These are phyloP conservation scores for Caenorhabditis virilis DNA, from an alignment of 2,888 invertebrate genomes.

Conservation along the genomic window DNA sequence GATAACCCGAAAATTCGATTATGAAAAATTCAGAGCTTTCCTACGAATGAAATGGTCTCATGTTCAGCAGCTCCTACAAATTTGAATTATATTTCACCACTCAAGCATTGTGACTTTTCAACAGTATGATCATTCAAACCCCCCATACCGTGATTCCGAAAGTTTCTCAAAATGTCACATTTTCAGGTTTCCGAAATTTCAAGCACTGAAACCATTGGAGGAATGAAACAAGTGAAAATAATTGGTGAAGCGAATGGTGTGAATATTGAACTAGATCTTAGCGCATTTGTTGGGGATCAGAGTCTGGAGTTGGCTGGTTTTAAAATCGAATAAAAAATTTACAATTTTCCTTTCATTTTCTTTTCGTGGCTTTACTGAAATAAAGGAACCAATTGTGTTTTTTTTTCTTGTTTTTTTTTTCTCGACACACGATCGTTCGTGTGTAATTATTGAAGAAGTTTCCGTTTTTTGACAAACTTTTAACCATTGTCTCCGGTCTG, in stretches of 20 bases:
- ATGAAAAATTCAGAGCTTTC: too few species aligned
- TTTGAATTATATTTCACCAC: neutral
- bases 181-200: neutral
- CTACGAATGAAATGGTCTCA: conserved; percentile 1
- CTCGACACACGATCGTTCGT: too few species aligned
- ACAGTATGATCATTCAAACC: neutral
- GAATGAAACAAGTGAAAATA: conserved; percentile 12
- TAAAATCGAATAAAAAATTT: conserved; percentile 3
- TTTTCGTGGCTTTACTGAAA: neutral
- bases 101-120: neutral
- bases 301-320: conserved; percentile 15
- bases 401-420: neutral
- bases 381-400: neutral
- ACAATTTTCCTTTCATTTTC: neutral
- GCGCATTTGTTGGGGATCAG: conserved; percentile 8
- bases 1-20: too few species aligned
- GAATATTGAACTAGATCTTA: conserved; percentile 16
- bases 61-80: neutral
- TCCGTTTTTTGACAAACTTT: too few species aligned
- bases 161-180: neutral
- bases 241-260: conserved; percentile 21
- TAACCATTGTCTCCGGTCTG: too few species aligned
- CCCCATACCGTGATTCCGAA: neutral
- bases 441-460: too few species aligned
- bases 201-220: neutral